A percentile compares a stretch with the other conserved stretches of the same genome.
These are phyloP conservation scores for Pseudanteris insignis DNA, from an alignment of 2,888 invertebrate genomes.

Conservation along the genomic window DNA sequence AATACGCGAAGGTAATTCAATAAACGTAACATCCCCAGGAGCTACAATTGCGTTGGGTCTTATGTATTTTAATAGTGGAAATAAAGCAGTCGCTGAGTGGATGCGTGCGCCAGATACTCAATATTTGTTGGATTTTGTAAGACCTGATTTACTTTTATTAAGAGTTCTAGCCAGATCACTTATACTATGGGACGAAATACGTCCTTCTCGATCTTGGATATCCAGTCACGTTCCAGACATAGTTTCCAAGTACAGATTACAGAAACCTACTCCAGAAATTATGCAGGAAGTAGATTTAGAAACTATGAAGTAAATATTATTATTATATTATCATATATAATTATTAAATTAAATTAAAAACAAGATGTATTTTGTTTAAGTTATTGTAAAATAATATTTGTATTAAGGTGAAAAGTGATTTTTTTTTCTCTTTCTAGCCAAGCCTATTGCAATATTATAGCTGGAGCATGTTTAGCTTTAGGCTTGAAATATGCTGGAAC, in stretches of 20 bases:
- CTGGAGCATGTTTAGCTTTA: conserved; percentile 93
- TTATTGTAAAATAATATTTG: conserved; percentile 1
- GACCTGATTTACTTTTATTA: conserved; percentile 89
- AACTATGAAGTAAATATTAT: conserved; percentile 83
- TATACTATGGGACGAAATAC: conserved; percentile 88
- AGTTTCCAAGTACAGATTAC: conserved; percentile 81
- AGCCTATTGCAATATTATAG: conserved; percentile 95
- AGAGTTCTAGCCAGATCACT: conserved; percentile 82
- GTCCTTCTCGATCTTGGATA: conserved; percentile 85
- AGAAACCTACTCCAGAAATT: conserved; percentile 74
- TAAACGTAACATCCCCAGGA: conserved; percentile 95
- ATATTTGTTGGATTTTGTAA: conserved; percentile 87
- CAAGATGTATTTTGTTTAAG: no score
- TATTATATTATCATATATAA: conserved; percentile 1
- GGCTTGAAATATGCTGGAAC: conserved; percentile 95
- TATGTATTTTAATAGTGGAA: conserved; percentile 87
- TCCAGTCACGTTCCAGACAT: conserved; percentile 81
- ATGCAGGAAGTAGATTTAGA: conserved; percentile 82
- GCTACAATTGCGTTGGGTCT: conserved; percentile 94
- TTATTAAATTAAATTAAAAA: no score
- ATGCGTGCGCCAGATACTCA: conserved; percentile 90
- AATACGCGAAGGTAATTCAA: conserved; percentile 87
- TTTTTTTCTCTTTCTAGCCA: conserved; percentile 71
- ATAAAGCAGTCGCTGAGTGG: conserved; percentile 89
- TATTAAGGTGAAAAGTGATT: neutral